Base-by-base conservation (phyloP, 92 coral and sea anemone species). In the Zoanthus gigantus region DNA sequence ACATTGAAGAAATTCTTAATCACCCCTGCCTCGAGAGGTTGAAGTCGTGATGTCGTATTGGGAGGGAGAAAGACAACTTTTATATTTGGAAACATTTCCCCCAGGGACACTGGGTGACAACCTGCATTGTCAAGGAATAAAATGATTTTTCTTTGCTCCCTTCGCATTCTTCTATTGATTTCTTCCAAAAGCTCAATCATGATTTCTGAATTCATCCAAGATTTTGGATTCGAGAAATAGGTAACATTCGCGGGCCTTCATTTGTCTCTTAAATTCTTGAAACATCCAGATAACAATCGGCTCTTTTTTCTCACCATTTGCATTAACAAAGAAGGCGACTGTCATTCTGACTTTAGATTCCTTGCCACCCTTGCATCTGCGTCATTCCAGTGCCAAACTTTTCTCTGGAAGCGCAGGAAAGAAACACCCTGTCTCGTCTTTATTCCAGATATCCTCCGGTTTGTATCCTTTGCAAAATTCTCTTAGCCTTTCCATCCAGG, bases 261-360 rank as follows among this genome's bases (percentile, higher is more conserved):
- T 84, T 84, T 84, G 71, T 54, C 80, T 31, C 69, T 52, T 84
- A 84, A 31, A 84, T 85, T 85, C 82, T 85, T 85, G 37, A 85
- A 85, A 85, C 82, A 85, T 85, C 89, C 89, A 86, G 53, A 86
- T 86, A 37, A 86, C 83, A 86, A 65, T 76, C n/a, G 89, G 89
- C 83, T 75, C 83, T 76, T 86, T 76, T 68, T 76, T 75, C 76
- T 76, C 50, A 56, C 89, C 89, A 58, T 76, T 28, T 66, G 67
- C 89, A 76, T 65, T 86, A 16, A 76, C 83, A 74, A 86, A 86
- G 76, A 86, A 86, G 63, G 83, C 83, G 28, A 86, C 89, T 31
- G 89, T 86, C 89, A 86, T 86, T 86, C 66, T 57, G 68, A 58
- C 66, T 76, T 86, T 86, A 52, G 89, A 76, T 50, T 50, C 9